A percentile compares a stretch with the other conserved stretches of the same genome.
phyloP scores from a whole-genome alignment of 2,888 invertebrate species.

The Amphipoea oculea region DNA sequence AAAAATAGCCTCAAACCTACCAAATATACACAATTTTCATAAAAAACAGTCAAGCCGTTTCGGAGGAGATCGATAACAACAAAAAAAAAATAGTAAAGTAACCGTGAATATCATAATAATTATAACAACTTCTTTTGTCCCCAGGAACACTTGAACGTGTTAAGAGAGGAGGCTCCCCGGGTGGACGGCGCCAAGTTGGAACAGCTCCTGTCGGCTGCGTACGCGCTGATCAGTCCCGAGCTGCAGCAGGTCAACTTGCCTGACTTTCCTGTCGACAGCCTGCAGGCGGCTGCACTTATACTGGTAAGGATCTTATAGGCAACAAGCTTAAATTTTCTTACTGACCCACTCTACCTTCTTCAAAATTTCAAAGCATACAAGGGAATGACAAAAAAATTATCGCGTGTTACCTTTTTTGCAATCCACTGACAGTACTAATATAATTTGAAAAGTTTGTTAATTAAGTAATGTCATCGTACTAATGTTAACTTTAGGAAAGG shows the following conservation, averaged over 20 bases:
- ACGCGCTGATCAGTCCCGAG: conserved; percentile 95
- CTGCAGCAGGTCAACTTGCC: conserved; percentile 94
- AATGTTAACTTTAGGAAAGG: conserved; percentile 11
- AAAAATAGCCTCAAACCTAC: no score
- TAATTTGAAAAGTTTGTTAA: conserved; percentile 51
- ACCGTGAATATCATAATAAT: neutral
- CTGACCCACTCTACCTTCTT: neutral
- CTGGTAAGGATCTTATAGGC: conserved; percentile 88
- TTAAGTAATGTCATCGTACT: conserved; percentile 48
- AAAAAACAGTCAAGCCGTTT: no score
- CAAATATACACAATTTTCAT: no score
- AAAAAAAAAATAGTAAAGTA: neutral
- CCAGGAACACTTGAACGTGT: conserved; percentile 88
- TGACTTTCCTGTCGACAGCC: conserved; percentile 97
- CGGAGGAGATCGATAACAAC: no score
- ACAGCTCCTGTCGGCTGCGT: conserved; percentile 93
- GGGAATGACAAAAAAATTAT: neutral
- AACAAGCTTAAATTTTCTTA: neutral
- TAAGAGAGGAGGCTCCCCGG: conserved; percentile 85
- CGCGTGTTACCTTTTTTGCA: conserved; percentile 38
- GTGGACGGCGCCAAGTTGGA: conserved; percentile 89
- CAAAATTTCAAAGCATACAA: neutral
- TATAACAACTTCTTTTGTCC: conserved; percentile 13
- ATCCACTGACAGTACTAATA: conserved; percentile 29
- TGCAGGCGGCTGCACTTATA: conserved; percentile 92